Conservation (phyloP, 2,797 vertebrate species). For the Neostethus bicornis region DNA sequence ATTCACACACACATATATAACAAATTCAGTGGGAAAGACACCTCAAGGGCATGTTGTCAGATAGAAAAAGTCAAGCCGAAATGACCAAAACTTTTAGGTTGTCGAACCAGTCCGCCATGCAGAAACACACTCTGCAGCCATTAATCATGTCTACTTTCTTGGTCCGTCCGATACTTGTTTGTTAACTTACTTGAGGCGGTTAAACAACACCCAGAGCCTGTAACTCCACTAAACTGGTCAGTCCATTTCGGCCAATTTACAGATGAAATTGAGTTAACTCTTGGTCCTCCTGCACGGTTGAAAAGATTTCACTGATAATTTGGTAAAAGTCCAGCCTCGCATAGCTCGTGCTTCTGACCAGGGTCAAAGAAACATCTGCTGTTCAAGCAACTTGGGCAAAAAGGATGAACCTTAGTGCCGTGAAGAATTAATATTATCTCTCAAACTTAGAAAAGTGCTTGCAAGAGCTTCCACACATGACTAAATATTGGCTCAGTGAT, state of each 20-base stretch:
- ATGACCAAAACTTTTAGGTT: constrained; percentile 44
- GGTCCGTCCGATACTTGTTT: constrained; percentile 15
- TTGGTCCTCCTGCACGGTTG: constrained; percentile 10
- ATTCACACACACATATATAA: constrained; percentile 6
- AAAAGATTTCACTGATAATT: constrained; percentile 38
- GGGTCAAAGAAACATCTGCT: constrained; percentile 11
- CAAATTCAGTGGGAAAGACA: constrained; percentile 42
- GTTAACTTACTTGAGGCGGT: constrained; percentile 13
- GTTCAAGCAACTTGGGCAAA: constrained; percentile 25
- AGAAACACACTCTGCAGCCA: constrained; percentile 17
- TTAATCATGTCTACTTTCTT: constrained; percentile 15
- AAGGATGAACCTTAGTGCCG: constrained; percentile 14
- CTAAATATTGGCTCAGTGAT: constrained; percentile 33
- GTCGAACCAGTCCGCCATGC: constrained; percentile 28
- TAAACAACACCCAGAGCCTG: constrained; percentile 14
- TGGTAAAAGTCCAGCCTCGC: constrained; percentile 15
- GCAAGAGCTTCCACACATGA: constrained; percentile 22
- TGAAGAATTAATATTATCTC: constrained; percentile 27
- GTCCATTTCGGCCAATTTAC: constrained; percentile 8
- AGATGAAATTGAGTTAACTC: constrained; percentile 35
- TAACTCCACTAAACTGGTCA: constrained; percentile 10
- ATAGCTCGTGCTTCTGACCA: constrained; percentile 10
- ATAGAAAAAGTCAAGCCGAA: constrained; percentile 37
- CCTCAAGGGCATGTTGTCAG: constrained; percentile 41
- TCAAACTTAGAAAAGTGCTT: constrained; percentile 13